A percentile compares a stretch with the other conserved stretches of the same genome.
These are phyloP conservation scores for Drosophila anomelani DNA, from an alignment of 2,888 invertebrate genomes.

Conservation along the genomic window DNA sequence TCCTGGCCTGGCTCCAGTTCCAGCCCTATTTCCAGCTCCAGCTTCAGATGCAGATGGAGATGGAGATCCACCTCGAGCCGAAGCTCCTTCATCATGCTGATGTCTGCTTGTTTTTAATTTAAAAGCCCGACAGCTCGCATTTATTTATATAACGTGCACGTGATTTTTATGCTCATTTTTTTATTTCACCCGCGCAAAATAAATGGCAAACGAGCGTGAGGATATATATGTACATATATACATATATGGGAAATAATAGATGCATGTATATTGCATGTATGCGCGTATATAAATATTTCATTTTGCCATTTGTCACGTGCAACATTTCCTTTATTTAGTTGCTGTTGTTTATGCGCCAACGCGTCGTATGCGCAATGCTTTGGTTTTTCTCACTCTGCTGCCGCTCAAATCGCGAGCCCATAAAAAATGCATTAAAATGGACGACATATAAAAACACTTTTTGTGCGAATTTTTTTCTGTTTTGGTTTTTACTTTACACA, in stretches of 20 bases:
- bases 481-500: constrained; percentile 12
- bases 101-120: constrained; percentile 75
- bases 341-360: constrained; percentile 68
- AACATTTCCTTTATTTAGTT: constrained; percentile 39
- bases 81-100: constrained; percentile 47
- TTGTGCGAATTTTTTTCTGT: background rate
- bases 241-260: constrained; percentile 43
- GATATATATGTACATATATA: constrained; percentile 15
- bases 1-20: constrained; percentile 13
- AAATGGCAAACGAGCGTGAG: constrained; percentile 12
- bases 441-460: constrained; percentile 10
- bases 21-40: background rate
- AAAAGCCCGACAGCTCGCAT: constrained; percentile 68
- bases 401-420: constrained; percentile 23
- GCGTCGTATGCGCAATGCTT: constrained; percentile 65
- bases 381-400: constrained; percentile 26
- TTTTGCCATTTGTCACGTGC: constrained; percentile 76
- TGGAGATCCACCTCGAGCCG: constrained; percentile 10
- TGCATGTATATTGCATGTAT: constrained; percentile 44
- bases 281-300: constrained; percentile 67
- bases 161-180: constrained; percentile 60
- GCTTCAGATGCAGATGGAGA: constrained; percentile 9
- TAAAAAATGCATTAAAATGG: constrained; percentile 42
- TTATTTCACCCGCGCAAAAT: constrained; percentile 1
- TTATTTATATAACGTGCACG: constrained; percentile 69